These are phyloP conservation scores for Oreochromis grahami DNA, from an alignment of 2,797 vertebrate species.

Conservation along the genomic window DNA sequence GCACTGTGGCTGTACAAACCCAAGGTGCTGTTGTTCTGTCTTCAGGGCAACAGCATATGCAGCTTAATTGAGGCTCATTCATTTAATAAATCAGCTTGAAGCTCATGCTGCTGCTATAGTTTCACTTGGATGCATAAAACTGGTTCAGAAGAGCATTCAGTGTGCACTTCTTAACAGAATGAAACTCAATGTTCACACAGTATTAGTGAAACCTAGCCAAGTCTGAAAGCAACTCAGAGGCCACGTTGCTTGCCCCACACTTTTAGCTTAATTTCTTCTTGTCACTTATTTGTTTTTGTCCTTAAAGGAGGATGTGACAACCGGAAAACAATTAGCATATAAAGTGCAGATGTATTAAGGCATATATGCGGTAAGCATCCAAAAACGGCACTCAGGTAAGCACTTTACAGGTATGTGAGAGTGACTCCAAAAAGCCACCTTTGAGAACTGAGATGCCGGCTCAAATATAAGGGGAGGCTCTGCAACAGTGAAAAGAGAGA, in stretches of 20 bases:
- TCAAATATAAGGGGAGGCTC: neutral
- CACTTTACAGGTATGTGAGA: neutral
- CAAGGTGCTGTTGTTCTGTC: neutral
- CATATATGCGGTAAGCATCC: accelerated
- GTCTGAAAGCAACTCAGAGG: neutral
- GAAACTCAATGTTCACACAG: neutral
- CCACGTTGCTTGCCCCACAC: neutral
- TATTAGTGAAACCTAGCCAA: neutral
- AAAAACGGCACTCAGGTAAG: neutral
- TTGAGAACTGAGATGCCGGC: neutral
- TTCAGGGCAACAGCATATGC: neutral
- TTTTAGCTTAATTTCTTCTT: neutral
- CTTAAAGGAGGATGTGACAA: neutral
- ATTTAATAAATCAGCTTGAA: neutral
- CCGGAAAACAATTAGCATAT: neutral
- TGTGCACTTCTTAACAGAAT: neutral
- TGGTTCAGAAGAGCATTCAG: neutral
- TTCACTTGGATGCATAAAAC: neutral
- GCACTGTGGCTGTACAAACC: neutral
- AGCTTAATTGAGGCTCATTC: neutral
- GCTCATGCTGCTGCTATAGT: accelerated
- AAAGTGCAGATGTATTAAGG: neutral
- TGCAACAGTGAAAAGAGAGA: neutral
- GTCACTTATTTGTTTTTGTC: neutral
- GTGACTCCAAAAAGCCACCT: neutral